Conservation (phyloP, 2,888 invertebrate species). For the Anaspis maculata region DNA sequence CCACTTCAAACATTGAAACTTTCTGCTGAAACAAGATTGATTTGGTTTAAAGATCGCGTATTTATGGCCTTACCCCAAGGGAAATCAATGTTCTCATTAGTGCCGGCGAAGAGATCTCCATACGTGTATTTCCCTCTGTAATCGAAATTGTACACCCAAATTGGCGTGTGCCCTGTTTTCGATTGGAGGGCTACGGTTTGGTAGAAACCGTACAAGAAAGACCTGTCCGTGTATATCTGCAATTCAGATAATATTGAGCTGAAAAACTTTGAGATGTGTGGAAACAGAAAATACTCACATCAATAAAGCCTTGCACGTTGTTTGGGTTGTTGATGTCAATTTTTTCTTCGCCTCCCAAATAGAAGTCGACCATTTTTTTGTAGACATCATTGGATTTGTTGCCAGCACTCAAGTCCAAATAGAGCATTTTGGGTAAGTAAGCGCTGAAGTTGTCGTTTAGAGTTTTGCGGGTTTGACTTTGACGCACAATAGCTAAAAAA, state of each 20-base stretch:
- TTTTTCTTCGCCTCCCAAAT: conserved; percentile 19
- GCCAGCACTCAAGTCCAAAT: conserved; percentile 19
- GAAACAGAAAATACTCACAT: conserved; percentile 32
- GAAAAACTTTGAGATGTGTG: not conserved
- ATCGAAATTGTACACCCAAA: conserved; percentile 46
- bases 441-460: conserved; percentile 27
- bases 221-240: conserved; percentile 45
- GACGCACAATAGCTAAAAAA: conserved; percentile 25
- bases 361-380: conserved; percentile 23
- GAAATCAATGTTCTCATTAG: conserved; percentile 25
- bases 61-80: no score
- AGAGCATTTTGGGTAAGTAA: conserved; percentile 22
- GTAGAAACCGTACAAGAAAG: conserved; percentile 43
- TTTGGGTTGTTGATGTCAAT: conserved; percentile 20
- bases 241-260: conserved; percentile 5
- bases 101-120: conserved; percentile 40
- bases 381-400: conserved; percentile 18
- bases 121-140: conserved; percentile 43
- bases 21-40: no score
- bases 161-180: conserved; percentile 32
- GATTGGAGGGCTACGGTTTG: conserved; percentile 34
- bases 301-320: conserved; percentile 27
- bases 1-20: no score
- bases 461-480: conserved; percentile 16
- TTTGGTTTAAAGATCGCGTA: no score